Evolutionary conservation across 2,888 invertebrate genomes (phyloP).

Genomic region (Oscheius sp.): DNA sequence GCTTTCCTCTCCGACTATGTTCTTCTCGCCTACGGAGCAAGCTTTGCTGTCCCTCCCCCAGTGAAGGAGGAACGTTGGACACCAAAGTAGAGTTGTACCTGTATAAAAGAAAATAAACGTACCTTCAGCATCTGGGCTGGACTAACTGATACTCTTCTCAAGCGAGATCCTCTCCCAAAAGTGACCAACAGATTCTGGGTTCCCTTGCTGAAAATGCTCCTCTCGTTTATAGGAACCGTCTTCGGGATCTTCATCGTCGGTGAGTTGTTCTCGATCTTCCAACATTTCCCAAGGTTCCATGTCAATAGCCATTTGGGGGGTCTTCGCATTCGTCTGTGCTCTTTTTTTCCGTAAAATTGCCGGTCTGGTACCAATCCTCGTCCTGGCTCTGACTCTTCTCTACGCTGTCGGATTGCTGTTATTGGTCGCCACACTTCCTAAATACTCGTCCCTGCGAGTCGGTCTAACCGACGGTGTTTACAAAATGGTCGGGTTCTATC

Average conservation of each 20-base stretch:
- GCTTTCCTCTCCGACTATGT: neutral
- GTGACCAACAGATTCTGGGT: conserved; percentile 1
- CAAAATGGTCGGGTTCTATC: conserved; percentile 10
- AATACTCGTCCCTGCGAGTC: conserved; percentile 1
- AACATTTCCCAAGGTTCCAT: conserved; percentile 4
- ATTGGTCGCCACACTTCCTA: conserved; percentile 15
- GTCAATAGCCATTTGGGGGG: neutral
- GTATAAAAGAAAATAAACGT: neutral
- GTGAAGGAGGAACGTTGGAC: neutral
- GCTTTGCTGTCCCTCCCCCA: neutral
- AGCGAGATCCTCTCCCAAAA: conserved; percentile 9
- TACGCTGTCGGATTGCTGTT: conserved; percentile 4
- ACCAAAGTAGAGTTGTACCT: neutral
- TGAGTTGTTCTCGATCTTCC: neutral
- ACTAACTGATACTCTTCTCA: conserved; percentile 10
- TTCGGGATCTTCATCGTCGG: neutral
- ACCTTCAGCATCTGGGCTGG: conserved; percentile 11
- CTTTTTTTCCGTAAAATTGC: neutral
- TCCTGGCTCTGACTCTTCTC: neutral
- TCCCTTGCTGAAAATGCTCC: conserved; percentile 6
- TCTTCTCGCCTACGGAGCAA: neutral
- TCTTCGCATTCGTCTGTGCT: neutral
- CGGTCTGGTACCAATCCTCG: neutral
- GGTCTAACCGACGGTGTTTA: conserved; percentile 8
- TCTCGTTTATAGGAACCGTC: neutral